A percentile compares a stretch with the other conserved stretches of the same genome.
phyloP scores from a whole-genome alignment of 2,888 invertebrate genomes.

The Yponomeuta sedellus region DNA sequence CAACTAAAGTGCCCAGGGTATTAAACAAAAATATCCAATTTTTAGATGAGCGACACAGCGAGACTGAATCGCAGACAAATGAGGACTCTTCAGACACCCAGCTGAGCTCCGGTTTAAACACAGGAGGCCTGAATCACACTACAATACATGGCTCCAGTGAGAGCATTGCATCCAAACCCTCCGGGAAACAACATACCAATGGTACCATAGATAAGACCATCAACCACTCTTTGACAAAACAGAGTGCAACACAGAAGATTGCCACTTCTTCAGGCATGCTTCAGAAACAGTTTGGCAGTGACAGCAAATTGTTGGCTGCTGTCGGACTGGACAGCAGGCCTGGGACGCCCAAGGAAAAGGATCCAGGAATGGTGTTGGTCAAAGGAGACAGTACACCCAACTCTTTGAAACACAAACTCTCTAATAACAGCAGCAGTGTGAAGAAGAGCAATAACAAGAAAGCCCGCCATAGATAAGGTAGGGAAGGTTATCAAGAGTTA shows the following conservation, averaged over 20 bases:
- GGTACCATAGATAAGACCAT: conserved; percentile 60
- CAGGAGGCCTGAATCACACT: conserved; percentile 63
- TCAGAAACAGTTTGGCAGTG: conserved; percentile 59
- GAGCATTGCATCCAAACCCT: conserved; percentile 66
- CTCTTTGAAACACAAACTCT: conserved; percentile 71
- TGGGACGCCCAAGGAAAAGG: conserved; percentile 69
- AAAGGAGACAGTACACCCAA: conserved; percentile 62
- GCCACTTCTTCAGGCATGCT: conserved; percentile 55
- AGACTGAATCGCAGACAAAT: conserved; percentile 90
- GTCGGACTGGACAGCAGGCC: conserved; percentile 65
- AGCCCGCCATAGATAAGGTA: conserved; percentile 84
- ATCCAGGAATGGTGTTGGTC: conserved; percentile 44
- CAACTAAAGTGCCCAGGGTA: not conserved
- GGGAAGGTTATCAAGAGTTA: conserved; percentile 4
- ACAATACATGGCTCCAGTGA: conserved; percentile 71
- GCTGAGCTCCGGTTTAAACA: conserved; percentile 67
- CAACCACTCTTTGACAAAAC: conserved; percentile 52
- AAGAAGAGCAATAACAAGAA: conserved; percentile 90
- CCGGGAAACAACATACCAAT: conserved; percentile 71
- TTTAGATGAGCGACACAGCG: conserved; percentile 89
- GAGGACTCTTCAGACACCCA: conserved; percentile 84
- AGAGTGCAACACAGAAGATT: conserved; percentile 61
- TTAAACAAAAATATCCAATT: conserved; percentile 21
- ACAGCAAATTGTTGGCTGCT: conserved; percentile 59
- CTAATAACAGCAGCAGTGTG: conserved; percentile 56